These are phyloP conservation scores for Drosophila erecta DNA, from an alignment of 1,140 invertebrate species.

Conservation along the genomic window DNA sequence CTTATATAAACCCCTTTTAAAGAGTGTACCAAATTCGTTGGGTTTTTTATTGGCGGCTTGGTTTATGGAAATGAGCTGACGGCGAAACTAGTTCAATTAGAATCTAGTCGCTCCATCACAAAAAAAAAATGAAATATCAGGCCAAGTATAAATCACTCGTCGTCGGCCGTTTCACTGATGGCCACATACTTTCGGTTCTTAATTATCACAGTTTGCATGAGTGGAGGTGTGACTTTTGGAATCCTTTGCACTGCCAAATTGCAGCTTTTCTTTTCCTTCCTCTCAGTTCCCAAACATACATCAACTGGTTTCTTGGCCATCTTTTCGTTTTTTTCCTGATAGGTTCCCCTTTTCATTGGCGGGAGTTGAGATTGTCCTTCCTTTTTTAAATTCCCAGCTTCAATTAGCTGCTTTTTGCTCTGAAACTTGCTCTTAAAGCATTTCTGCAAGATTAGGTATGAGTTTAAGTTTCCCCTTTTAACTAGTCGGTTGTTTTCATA, in stretches of 20 bases:
- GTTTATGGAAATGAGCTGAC: neutral
- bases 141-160: neutral
- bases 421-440: constrained; percentile 10
- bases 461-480: neutral
- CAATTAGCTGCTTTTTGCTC: neutral
- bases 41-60: neutral
- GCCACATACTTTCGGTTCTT: constrained; percentile 57
- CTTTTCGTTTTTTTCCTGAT: neutral
- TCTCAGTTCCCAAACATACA: too few relatives aligned
- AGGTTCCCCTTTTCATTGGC: too few relatives aligned
- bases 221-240: constrained; percentile 12
- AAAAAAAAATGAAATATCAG: neutral
- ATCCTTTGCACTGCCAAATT: too few relatives aligned
- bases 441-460: constrained; percentile 3
- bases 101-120: neutral
- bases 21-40: neutral
- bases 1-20: neutral
- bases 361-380: neutral
- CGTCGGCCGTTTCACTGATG: constrained; percentile 43
- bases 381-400: neutral
- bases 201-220: constrained; percentile 53
- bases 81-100: neutral
- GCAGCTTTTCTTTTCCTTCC: too few relatives aligned
- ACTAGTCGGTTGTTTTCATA: neutral
- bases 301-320: neutral